A percentile compares a stretch with the other conserved stretches of the same genome.
phyloP scores from a whole-genome alignment of 2,888 invertebrate species.

The Nowickia ferox region DNA sequence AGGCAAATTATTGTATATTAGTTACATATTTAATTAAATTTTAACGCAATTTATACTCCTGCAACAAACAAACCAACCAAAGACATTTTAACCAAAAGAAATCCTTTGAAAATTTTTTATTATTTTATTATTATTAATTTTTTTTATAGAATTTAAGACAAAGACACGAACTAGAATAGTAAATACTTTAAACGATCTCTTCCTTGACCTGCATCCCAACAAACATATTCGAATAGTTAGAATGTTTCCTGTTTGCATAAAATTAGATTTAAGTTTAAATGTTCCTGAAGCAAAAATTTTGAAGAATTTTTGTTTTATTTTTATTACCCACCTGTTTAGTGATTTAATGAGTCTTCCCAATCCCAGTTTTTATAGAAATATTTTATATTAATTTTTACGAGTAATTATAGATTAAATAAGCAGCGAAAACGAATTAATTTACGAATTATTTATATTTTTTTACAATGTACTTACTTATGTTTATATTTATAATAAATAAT shows the following conservation, averaged over 20 bases:
- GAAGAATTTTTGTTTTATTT: constrained; percentile 23
- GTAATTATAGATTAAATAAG: constrained; percentile 10
- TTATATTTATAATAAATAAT: constrained; percentile 21
- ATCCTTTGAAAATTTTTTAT: not conserved
- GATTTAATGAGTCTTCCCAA: constrained; percentile 68
- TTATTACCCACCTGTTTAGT: constrained; percentile 49
- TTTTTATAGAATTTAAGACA: constrained; percentile 10
- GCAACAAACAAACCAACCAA: constrained; percentile 51
- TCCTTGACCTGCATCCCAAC: not conserved
- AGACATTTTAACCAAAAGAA: constrained; percentile 46
- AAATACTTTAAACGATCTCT: constrained; percentile 51
- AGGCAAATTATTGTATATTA: constrained; percentile 24
- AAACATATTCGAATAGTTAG: constrained; percentile 12
- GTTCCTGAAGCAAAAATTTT: constrained; percentile 49
- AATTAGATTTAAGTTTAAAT: constrained; percentile 27
- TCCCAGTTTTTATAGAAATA: constrained; percentile 49
- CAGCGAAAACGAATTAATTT: constrained; percentile 7
- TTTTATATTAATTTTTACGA: constrained; percentile 7
- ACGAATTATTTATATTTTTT: constrained; percentile 34
- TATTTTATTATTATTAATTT: not conserved
- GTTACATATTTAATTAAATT: constrained; percentile 41
- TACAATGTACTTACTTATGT: not conserved
- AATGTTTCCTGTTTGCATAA: not conserved
- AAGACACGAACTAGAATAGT: constrained; percentile 42
- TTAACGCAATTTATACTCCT: not conserved